Percentiles rank a stretch among this genome's conserved stretches.
Conservation (phyloP, 2,113 vertebrate species). For the Odobenus rosmarus region DNA sequence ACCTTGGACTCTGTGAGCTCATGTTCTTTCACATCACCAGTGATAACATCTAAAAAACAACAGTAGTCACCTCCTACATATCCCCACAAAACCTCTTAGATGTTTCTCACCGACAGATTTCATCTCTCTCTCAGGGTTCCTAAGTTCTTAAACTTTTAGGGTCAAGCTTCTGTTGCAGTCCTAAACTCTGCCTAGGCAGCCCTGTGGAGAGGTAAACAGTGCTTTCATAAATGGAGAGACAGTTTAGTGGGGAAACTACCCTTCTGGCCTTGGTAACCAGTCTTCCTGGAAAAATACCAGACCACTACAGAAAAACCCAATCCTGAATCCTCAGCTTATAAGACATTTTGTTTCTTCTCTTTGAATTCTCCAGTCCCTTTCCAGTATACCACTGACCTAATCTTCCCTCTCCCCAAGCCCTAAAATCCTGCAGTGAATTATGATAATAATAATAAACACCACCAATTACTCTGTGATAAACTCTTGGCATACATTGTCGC, state of each 20-base stretch:
- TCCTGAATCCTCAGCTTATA: neutral
- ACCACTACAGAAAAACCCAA: neutral
- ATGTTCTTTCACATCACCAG: neutral
- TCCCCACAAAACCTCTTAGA: neutral
- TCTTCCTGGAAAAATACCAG: neutral
- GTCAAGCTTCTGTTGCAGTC: neutral
- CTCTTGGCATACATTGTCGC: neutral
- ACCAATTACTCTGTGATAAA: neutral
- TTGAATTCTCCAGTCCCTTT: neutral
- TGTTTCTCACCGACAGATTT: constrained; percentile 40
- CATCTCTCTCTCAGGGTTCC: constrained; percentile 12
- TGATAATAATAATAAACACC: constrained; percentile 22
- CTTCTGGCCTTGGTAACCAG: neutral
- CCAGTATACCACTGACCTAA: neutral
- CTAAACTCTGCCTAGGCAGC: neutral
- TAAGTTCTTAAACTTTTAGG: constrained; percentile 47
- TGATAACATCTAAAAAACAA: constrained; percentile 31
- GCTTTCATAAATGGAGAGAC: neutral
- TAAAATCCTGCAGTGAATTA: neutral
- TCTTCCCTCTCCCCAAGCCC: neutral
- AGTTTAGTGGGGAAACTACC: neutral
- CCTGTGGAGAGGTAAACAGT: neutral
- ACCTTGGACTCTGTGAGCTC: constrained; percentile 22
- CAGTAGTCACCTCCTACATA: neutral
- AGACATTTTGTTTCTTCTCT: neutral